Evolutionary conservation across 2,888 invertebrate species (phyloP), one percentile per base, ranked within the genome.

Genomic region (Arenicola marina): DNA sequence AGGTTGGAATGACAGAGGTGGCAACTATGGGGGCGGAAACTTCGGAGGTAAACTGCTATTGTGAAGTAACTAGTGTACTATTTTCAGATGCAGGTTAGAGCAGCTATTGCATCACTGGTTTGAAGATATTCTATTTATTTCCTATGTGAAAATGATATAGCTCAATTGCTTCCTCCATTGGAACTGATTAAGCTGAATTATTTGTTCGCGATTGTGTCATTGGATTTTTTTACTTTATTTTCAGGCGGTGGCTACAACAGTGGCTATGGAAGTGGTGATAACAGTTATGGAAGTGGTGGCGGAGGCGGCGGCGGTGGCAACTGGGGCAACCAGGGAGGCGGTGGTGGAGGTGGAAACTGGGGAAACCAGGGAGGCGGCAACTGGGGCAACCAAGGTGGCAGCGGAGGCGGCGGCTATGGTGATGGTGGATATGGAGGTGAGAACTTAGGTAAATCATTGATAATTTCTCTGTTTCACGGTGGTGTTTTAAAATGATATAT

Each of bases 311-410:
- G 29, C 18, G 59, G 56, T 44, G 63, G 51, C 21, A 31, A 45
- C n/a, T 48, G 62, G 15, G 18, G 51, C 18, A 59, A 55, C 43
- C 54, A 48, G 3, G 59, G 54, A 53, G 63, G 60, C 18, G 53
- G 43, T 18, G 31, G 29, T 18, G 58, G 24, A 29, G 59, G 54
- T 38, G 62, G 48, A 26, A 28, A 45, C 15, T 48, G 61, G n/a
- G 38, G 38, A 15, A 18, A 18, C 38, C 11, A 18, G 11, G 38
- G 38, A 15, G 38, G 38, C 38, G 38, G 38, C 38, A 18, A 18
- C 11, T 15, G 18, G 11, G 11, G 38, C 11, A 38, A 38, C 18
- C 38, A 38, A 38, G 38, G 38, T 18, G 38, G 38, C 38, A 11
- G 18, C 11, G 18, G 38, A 38, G 38, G 38, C 11, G 38, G 38